Base-by-base conservation (phyloP, 1,140 invertebrate genomes). In the Sinonovacula constricta region DNA sequence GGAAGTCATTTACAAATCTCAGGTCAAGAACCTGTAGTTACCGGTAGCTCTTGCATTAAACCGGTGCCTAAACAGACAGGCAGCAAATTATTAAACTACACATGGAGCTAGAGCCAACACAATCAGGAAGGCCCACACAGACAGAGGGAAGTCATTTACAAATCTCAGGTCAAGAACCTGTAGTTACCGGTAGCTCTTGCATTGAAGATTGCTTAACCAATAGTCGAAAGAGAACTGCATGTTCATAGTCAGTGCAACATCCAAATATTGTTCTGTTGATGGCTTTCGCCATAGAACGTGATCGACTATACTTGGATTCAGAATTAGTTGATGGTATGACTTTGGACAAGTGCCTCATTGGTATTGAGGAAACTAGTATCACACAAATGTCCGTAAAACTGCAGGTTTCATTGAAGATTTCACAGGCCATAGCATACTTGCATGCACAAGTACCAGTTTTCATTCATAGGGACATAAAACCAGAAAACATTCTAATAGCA, bases 201-300 rank as follows among this genome's bases (percentile, higher is more conserved):
- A 1, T 77, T 79, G 57, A 70, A 67, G 22, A 4, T 62, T 36
- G 39, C 49, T 14, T 54, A 71, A 56, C 22, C 56, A 28, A 56
- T 76, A 14, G 39, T 76, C 56, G 63, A 76, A 22, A 15, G 62
- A 31, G 81, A 79, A 62, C 67, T 79, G 4, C 5, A 24, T n/a
- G 49, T 82, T 3, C 69, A 78, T 54, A 68, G 45, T 28, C 57
- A 81, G 22, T 79, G 3, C 45, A 74, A 14, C 79, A 83, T 67
- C 79, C 79, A 4, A 79, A 81, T 56, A 83, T 83, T 59, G 36
- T 83, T 10, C 30, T 63, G 53, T 34, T 81, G 3, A 69, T 79
- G 66, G 79, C 78, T 14, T 69, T 45, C 36, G 54, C 78, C 3
- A 31, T 30, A 30, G 53, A 66, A 15, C 51, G 18, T 28, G 34